Percentiles rank a stretch among this genome's conserved stretches.
These are phyloP conservation scores for Troides helena DNA, from an alignment of 2,888 invertebrate genomes.

Conservation along the genomic window DNA sequence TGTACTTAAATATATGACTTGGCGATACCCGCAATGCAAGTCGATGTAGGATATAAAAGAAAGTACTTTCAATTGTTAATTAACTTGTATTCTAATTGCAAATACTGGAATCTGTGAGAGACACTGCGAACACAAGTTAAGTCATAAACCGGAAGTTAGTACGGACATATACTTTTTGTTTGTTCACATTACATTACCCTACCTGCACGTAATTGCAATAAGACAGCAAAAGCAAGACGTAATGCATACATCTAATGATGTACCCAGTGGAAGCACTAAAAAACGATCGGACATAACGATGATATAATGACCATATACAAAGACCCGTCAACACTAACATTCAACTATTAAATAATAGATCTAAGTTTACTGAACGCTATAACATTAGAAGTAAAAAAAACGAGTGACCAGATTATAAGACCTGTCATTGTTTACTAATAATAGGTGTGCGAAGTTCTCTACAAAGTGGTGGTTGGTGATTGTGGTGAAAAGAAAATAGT, in stretches of 20 bases:
- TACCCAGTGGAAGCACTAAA: conserved; percentile 14
- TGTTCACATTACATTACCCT: conserved; percentile 19
- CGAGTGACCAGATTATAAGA: conserved; percentile 16
- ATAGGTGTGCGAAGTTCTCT: neutral
- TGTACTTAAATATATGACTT: too few relatives aligned
- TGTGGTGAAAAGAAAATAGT: conserved; percentile 35
- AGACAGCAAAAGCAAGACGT: conserved; percentile 11
- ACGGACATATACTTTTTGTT: conserved; percentile 17
- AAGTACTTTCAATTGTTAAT: too few relatives aligned
- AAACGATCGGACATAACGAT: conserved; percentile 8
- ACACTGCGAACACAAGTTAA: neutral
- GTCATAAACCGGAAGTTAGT: conserved; percentile 6
- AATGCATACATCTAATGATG: conserved; percentile 26
- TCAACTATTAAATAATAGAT: conserved; percentile 18
- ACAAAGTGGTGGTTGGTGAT: neutral
- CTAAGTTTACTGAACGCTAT: conserved; percentile 30
- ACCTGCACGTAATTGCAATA: conserved; percentile 16
- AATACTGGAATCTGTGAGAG: too few relatives aligned
- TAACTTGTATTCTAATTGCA: too few relatives aligned
- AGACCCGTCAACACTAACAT: conserved; percentile 5
- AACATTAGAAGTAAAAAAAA: conserved; percentile 3
- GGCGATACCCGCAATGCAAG: too few relatives aligned
- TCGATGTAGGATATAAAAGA: too few relatives aligned
- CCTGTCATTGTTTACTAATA: neutral
- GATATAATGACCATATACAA: conserved; percentile 14